Percentiles rank a stretch among this genome's conserved stretches.
Conservation (phyloP, 2,888 invertebrate genomes). For the Invenusta paracnida region DNA sequence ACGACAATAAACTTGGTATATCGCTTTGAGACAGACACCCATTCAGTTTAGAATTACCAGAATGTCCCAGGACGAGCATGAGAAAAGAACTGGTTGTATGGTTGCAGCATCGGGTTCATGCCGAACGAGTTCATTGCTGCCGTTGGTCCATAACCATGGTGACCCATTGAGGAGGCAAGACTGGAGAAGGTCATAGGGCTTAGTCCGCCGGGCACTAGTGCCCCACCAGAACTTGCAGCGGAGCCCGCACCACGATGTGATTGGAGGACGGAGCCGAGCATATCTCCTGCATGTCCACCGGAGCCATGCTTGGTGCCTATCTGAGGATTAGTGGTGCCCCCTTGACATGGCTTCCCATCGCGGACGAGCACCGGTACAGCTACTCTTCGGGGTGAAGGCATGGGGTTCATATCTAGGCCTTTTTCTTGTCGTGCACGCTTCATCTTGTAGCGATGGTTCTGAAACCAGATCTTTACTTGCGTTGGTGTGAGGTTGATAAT, state of each 20-base stretch:
- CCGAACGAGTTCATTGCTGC: not conserved
- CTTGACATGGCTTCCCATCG: slow-evolving; percentile 26
- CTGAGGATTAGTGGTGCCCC: not conserved
- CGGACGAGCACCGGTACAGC: slow-evolving; percentile 23
- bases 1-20: too few relatives aligned
- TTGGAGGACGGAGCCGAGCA: not conserved
- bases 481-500: slow-evolving; percentile 91
- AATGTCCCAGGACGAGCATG: not conserved
- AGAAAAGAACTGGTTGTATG: not conserved
- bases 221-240: not conserved
- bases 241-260: not conserved
- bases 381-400: slow-evolving; percentile 13
- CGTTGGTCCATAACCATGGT: not conserved
- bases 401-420: slow-evolving; percentile 57
- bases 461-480: slow-evolving; percentile 98
- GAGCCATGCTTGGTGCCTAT: not conserved
- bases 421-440: slow-evolving; percentile 97
- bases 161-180: slow-evolving; percentile 7
- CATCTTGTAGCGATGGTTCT: slow-evolving; percentile 99
- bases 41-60: not conserved
- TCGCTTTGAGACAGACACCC: too few relatives aligned
- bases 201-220: not conserved
- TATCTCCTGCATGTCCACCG: not conserved
- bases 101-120: slow-evolving; percentile 1
- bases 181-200: not conserved